phyloP scores from a whole-genome alignment of 2,113 vertebrate genomes.

The Alligator mississippiensis region DNA sequence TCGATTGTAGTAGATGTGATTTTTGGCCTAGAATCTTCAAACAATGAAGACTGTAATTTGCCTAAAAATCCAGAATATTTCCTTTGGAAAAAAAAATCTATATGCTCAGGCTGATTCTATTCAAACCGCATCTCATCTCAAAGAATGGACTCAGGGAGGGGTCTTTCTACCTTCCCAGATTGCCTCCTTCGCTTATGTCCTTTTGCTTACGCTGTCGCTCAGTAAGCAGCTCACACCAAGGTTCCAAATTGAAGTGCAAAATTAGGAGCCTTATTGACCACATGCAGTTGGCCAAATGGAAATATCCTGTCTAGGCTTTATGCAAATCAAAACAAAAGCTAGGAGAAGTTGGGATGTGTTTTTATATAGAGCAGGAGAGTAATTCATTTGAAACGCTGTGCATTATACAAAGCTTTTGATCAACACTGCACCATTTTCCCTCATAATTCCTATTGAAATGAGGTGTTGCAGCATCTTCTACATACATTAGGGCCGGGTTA shows the following conservation, averaged over 20 bases:
- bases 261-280: neutral
- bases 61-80: neutral
- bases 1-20: neutral
- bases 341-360: too few relatives aligned
- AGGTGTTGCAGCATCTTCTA: neutral
- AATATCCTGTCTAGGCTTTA: neutral
- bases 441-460: too few relatives aligned
- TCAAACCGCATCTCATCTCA: neutral
- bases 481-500: neutral
- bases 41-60: neutral
- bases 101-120: neutral
- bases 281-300: neutral
- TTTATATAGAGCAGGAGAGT: too few relatives aligned
- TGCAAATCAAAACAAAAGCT: too few relatives aligned
- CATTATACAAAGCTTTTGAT: too few relatives aligned
- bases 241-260: neutral
- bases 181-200: neutral
- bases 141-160: neutral
- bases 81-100: neutral
- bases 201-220: neutral
- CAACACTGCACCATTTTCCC: too few relatives aligned
- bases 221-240: neutral
- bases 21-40: neutral
- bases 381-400: too few relatives aligned
- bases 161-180: neutral